Conservation (phyloP, 2,797 vertebrate species). For the Salmo trutta region DNA sequence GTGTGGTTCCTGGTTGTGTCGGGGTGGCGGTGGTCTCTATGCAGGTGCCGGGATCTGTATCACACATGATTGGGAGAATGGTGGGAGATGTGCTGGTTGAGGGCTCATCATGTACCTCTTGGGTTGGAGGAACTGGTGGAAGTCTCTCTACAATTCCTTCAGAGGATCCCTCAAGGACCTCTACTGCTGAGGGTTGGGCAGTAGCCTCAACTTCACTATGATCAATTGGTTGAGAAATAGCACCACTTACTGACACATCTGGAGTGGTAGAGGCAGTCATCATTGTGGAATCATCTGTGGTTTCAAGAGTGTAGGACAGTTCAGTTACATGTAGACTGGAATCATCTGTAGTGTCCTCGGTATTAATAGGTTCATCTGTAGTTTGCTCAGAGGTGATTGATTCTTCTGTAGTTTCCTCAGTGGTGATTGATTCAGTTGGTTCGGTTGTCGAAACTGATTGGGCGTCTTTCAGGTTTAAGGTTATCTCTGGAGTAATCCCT, state of each 20-base stretch:
- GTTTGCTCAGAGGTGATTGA: not conserved
- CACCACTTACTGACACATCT: not conserved
- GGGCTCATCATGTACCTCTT: conserved; percentile 1
- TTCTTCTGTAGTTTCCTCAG: conserved; percentile 23
- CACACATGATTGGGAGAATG: not conserved
- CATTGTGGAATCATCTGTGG: not conserved
- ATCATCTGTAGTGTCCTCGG: no score
- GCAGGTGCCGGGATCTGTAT: conserved; percentile 19
- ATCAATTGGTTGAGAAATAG: not conserved
- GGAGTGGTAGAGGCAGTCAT: not conserved
- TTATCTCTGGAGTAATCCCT: conserved; percentile 33
- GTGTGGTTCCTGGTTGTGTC: conserved; percentile 6
- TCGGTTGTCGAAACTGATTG: conserved; percentile 41
- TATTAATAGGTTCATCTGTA: not conserved
- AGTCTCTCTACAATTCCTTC: conserved; percentile 29
- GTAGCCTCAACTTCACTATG: not conserved
- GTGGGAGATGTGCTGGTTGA: conserved; percentile 6
- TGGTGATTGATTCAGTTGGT: conserved; percentile 14
- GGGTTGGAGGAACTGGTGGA: conserved; percentile 33
- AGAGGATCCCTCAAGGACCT: not conserved
- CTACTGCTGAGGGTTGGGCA: not conserved
- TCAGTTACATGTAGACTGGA: no score
- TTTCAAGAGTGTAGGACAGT: not conserved
- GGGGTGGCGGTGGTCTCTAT: not conserved
- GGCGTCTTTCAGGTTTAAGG: conserved; percentile 36